Evolutionary conservation across 2,113 vertebrate genomes (phyloP).

Genomic region (Seriola rivoliana): DNA sequence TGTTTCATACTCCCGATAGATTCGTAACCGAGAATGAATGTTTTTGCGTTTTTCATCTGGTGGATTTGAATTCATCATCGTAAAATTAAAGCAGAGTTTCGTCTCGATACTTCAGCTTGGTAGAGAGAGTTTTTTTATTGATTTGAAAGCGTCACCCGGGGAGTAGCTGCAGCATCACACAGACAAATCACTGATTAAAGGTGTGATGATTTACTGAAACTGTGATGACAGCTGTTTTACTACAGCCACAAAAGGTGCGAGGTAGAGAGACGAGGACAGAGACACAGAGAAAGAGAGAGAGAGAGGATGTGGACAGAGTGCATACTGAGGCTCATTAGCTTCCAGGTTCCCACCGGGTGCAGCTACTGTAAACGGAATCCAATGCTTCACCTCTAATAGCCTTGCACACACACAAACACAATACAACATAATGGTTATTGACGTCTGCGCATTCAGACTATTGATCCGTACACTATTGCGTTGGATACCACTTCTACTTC

Average conservation of each 20-base stretch:
- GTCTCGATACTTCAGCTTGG: background rate
- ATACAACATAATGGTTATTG: conserved; percentile 30
- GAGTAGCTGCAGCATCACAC: background rate
- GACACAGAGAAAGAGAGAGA: too few relatives aligned
- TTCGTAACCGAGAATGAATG: too few relatives aligned
- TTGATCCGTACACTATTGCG: background rate
- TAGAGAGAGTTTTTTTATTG: conserved; percentile 5
- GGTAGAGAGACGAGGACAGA: background rate
- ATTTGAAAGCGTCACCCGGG: background rate
- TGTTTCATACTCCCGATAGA: too few relatives aligned
- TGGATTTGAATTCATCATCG: background rate
- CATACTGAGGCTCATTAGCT: conserved; percentile 27
- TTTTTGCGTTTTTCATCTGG: too few relatives aligned
- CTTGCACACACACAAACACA: background rate
- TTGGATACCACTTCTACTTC: background rate
- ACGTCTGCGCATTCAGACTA: conserved; percentile 2
- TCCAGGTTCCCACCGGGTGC: background rate
- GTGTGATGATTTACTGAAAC: conserved; percentile 21
- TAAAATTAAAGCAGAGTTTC: background rate
- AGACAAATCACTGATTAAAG: conserved; percentile 19
- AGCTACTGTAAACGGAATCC: conserved; percentile 38
- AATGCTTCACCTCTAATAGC: conserved; percentile 25
- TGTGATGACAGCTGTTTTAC: background rate
- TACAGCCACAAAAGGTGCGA: background rate
- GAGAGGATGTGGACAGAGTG: background rate